A percentile compares a stretch with the other conserved stretches of the same genome.
phyloP scores from a whole-genome alignment of 2,888 invertebrate species.

The Laspeyria flexula region DNA sequence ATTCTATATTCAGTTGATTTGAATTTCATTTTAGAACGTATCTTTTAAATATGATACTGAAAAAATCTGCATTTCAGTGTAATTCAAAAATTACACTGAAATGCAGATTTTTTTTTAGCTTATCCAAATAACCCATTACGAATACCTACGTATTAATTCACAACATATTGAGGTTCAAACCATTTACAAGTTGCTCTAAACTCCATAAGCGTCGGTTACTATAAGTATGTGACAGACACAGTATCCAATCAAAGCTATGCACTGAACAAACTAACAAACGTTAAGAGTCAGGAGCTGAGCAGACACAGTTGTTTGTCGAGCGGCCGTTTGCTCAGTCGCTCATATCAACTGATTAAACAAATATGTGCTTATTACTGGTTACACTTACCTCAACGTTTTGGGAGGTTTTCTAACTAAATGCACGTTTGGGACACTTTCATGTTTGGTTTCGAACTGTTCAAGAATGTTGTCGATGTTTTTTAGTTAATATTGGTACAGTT shows the following conservation, averaged over 20 bases:
- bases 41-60: too few relatives aligned
- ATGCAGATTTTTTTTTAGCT: too few relatives aligned
- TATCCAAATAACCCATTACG: too few relatives aligned
- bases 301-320: conserved; percentile 37
- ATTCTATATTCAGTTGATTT: too few relatives aligned
- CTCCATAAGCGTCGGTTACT: neutral
- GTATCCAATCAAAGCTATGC: conserved; percentile 46
- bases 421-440: neutral
- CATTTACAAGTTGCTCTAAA: neutral
- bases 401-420: neutral
- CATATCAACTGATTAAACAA: conserved; percentile 65
- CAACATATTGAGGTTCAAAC: too few relatives aligned
- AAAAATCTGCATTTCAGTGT: too few relatives aligned
- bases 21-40: too few relatives aligned
- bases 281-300: conserved; percentile 37
- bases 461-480: too few relatives aligned
- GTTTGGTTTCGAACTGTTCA: neutral
- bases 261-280: conserved; percentile 29
- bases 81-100: too few relatives aligned
- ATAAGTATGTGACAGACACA: neutral
- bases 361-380: conserved; percentile 42
- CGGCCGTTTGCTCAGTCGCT: conserved; percentile 47
- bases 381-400: conserved; percentile 14
- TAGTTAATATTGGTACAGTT: too few relatives aligned
- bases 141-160: too few relatives aligned